Base-by-base conservation (phyloP, 2,888 invertebrate species). In the Sclerodermus sp. region DNA sequence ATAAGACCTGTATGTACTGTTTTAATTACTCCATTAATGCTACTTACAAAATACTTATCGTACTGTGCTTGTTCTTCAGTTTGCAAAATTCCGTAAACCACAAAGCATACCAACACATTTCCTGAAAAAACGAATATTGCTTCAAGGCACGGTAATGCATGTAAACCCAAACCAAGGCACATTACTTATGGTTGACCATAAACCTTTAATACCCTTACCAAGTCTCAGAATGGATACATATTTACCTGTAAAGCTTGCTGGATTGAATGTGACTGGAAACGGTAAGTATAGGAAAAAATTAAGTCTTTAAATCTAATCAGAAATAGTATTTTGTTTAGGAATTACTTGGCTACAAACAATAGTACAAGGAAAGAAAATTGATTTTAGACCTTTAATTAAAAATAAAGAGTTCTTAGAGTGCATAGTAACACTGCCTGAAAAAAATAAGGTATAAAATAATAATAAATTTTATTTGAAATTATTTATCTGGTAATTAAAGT, bases 31-130 rank as follows among this genome's bases (percentile, higher is more conserved):
- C 10, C 18, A 42, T 49, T 45, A 39, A 44, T 48, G 46, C 46
- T 37, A 38, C 36, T 42, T 42, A 38, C 44, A 40, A n/a, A 43
- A 44, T 42, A 23, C 51, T 44, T 48, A 51, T 37, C 50, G 23
- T 44, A 45, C 45, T 47, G 45, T 30, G 37, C 34, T 41, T 40
- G 37, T 17, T 65, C 69, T 61, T 58, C 70, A 85, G 85, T 81
- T 86, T 70, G 82, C 84, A 73, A 86, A 84, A 77, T 86, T 85
- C 70, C 82, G 81, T 31, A 84, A 81, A 66, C 83, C 84, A 13
- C 76, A 76, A 18, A 82, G 83, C 71, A 79, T 86, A 64, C 86
- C 86, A 51, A 79, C 79, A 34, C 82, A 81, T 62, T 86, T 86
- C 60, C 74, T 85, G 58, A 77, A 72, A 57, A 78, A 79, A 14